Base-by-base conservation (phyloP, 2,113 vertebrate species). In the Rissa tridactyla region DNA sequence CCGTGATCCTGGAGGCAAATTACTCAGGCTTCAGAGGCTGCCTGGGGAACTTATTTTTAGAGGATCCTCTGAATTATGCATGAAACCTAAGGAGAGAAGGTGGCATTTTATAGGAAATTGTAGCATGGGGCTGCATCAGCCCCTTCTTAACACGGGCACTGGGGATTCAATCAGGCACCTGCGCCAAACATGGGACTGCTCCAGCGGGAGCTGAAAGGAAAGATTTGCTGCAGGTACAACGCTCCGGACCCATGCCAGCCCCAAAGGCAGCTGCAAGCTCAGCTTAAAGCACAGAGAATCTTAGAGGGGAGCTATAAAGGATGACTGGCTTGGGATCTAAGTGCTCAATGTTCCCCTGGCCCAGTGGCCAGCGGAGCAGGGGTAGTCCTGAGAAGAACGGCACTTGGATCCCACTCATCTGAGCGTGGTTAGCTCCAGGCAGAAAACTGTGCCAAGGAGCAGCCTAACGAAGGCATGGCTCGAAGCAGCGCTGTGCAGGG, bases 31-130 rank as follows among this genome's bases (percentile, higher is more conserved):
- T 86, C 86, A 78, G 76, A 95, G 54, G 38, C 75, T 88, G 85
- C 92, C 79, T 65, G 62, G 78, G 79, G 79, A 92, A 60, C 85
- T 88, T 96, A 96, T 96, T 96, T 97, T 95, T 95, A 96, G 96
- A 91, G 87, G 36, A 93, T 60, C 36, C 66, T 96, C 73, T 96
- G 93, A 95, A 97, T 97, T 94, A 96, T 96, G 58, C 68, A 96
- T 95, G 93, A 86, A 83, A 47, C 46, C 21, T 21, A 34, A 88
- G 69, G 61, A 94, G 54, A 57, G 70, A 87, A 82, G 66, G 85
- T 90, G 85, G 87, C 54, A 54, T 91, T 91, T 95, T 15, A 52
- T 46, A 68, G 81, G 81, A 82, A 76, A 60, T 34, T 25, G 38
- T 91, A 79, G 58, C 51, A 21, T 4, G 52, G 92, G 70, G 44